These are phyloP conservation scores for Diplodus sargus DNA, from an alignment of 2,797 vertebrate species.

Conservation along the genomic window DNA sequence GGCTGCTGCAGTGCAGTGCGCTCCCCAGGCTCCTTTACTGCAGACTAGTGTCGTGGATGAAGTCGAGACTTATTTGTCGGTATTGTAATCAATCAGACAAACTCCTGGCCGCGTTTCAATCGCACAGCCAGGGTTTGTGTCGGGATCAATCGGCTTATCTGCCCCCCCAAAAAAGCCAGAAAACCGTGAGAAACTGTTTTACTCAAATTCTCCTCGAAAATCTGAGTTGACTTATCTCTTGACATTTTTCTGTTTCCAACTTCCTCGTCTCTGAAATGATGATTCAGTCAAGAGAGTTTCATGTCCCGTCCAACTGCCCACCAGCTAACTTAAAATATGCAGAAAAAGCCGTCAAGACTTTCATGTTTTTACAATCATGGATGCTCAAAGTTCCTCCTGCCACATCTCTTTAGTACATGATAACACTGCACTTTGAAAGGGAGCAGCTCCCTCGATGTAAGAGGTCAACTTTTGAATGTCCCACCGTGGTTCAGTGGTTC, in stretches of 20 bases:
- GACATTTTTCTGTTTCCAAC: too few relatives aligned
- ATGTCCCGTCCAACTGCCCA: background rate
- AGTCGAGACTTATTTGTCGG: background rate
- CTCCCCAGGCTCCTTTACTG: constrained; percentile 10
- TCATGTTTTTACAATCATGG: background rate
- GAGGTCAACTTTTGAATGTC: constrained; percentile 52
- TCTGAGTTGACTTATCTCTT: background rate
- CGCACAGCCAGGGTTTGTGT: background rate
- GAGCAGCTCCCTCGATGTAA: constrained; percentile 25
- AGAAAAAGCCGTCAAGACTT: background rate
- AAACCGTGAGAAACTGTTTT: background rate
- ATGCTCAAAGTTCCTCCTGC: background rate
- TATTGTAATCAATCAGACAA: background rate
- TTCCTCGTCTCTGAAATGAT: background rate
- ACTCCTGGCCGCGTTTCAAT: background rate
- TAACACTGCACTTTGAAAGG: constrained; percentile 16
- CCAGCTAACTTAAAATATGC: background rate
- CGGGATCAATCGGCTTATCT: too few relatives aligned
- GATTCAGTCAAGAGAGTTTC: background rate
- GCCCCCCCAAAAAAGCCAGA: background rate
- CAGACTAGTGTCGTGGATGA: background rate
- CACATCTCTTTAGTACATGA: background rate
- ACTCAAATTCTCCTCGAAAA: background rate
- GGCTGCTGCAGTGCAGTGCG: constrained; percentile 17
- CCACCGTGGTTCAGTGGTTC: constrained; percentile 15